Evolutionary conservation across 1,140 invertebrate species (phyloP), one percentile per base, ranked within the genome.

Genomic region (Eumaeus atala): DNA sequence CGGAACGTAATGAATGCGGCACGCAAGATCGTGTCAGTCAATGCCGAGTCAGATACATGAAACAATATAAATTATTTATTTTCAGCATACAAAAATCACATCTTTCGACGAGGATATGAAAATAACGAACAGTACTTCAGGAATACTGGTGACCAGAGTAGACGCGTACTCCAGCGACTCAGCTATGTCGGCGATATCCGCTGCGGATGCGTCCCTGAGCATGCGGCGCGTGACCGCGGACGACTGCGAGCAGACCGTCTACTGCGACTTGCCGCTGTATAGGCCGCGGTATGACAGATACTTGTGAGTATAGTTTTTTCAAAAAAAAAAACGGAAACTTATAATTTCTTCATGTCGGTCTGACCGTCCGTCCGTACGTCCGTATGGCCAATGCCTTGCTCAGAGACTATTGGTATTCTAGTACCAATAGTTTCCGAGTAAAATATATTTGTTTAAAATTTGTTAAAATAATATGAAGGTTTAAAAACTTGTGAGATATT

Each of bases 251-350:
- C 28, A 21, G 3, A 21, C 60, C 1, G 49, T 77, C 1, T 71
- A 70, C 59, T 85, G 82, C 56, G 64, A 77, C 16, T 40, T 83
- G 63, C 82, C 82, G 8, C 16, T 80, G n/a, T 76, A 64, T 33
- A 63, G 76, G 48, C 58, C 70, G 10, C 51, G 72, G 17, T 74
- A 72, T 49, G 64, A 53, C 0, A 33, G 36, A 11, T 59, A 59
- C 50, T 54, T 75, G 78, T 84, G 48, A 68, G 71, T 76, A 59
- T 12, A 0, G 54, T 53, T 35, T 37, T 37, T 57, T 16, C 2
- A 3, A 28, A 28, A n/a, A n/a, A n/a, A n/a, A n/a, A n/a, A n/a
- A n/a, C n/a, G n/a, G n/a, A n/a, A n/a, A n/a, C n/a, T n/a, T n/a
- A n/a, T n/a, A n/a, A n/a, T n/a, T n/a, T n/a, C n/a, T n/a, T n/a